Percentiles rank a stretch among this genome's conserved stretches.
phyloP scores from a whole-genome alignment of 2,888 invertebrate genomes.

The Cartodere bifasciata region DNA sequence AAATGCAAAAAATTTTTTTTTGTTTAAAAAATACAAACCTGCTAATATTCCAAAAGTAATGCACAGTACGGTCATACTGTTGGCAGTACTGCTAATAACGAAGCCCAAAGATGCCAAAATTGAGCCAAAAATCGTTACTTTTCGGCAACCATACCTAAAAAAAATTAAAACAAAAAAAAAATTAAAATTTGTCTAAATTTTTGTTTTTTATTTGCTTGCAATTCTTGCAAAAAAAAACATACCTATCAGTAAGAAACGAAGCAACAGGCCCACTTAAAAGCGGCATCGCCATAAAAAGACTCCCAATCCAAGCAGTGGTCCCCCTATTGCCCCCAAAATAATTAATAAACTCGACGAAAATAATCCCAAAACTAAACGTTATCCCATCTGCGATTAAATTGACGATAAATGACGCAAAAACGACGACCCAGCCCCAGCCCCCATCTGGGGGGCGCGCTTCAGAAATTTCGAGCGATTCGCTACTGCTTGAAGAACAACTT shows the following conservation, averaged over 20 bases:
- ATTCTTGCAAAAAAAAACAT: too few relatives aligned
- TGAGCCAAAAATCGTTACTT: conserved; percentile 66
- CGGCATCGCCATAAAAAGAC: conserved; percentile 85
- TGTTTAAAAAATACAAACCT: too few relatives aligned
- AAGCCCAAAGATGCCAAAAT: conserved; percentile 65
- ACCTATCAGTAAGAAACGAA: conserved; percentile 67
- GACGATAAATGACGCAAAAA: conserved; percentile 77
- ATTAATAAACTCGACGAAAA: conserved; percentile 73
- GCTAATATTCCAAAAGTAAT: conserved; percentile 74
- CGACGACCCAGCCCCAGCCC: conserved; percentile 90
- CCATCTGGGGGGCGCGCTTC: conserved; percentile 72
- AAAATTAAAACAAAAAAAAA: too few relatives aligned
- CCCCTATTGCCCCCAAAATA: conserved; percentile 76
- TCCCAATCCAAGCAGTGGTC: conserved; percentile 82
- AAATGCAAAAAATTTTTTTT: too few relatives aligned
- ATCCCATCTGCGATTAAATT: conserved; percentile 87
- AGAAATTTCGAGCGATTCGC: conserved; percentile 49
- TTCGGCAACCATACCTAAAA: conserved; percentile 74
- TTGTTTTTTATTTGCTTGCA: too few relatives aligned
- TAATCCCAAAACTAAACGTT: conserved; percentile 84
- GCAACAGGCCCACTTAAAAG: conserved; percentile 76
- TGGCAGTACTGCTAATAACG: conserved; percentile 60
- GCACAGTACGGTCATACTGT: conserved; percentile 65
- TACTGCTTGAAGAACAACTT: conserved; percentile 40
- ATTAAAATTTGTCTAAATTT: too few relatives aligned